phyloP scores from a whole-genome alignment of 2,797 vertebrate genomes.

The Amblyopsis hoosieri region DNA sequence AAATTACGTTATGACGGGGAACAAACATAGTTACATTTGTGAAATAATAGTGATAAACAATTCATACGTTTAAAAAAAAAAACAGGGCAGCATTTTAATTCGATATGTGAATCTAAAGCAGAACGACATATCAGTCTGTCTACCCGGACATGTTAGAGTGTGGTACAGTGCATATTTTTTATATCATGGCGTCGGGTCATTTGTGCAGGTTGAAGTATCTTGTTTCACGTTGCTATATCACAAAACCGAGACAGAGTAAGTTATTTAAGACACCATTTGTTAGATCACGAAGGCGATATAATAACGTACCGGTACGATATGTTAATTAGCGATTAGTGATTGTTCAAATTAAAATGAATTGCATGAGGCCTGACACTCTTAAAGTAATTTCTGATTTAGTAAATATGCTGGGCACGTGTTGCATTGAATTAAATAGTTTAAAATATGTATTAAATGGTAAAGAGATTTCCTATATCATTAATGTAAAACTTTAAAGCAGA shows the following conservation, averaged over 20 bases:
- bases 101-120: slow-evolving; percentile 5
- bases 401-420: too few species aligned
- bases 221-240: slow-evolving; percentile 4
- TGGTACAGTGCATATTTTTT: background rate
- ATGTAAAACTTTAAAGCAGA: too few species aligned
- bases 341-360: background rate
- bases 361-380: too few species aligned
- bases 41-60: too few species aligned
- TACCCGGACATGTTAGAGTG: slow-evolving; percentile 37
- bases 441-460: too few species aligned
- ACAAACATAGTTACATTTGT: too few species aligned
- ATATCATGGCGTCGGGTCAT: slow-evolving; percentile 68
- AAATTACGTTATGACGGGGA: too few species aligned
- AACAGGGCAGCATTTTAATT: too few species aligned
- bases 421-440: too few species aligned
- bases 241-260: slow-evolving; percentile 53
- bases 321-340: background rate
- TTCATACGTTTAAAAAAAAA: too few species aligned
- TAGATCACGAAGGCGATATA: rapidly evolving
- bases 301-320: background rate
- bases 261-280: rapidly evolving
- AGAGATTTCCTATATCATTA: too few species aligned
- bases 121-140: slow-evolving; percentile 32
- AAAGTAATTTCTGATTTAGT: too few species aligned
- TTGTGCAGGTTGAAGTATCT: slow-evolving; percentile 46